These are phyloP conservation scores for Loxodonta africana DNA, from an alignment of 2,113 vertebrate genomes.

Conservation along the genomic window DNA sequence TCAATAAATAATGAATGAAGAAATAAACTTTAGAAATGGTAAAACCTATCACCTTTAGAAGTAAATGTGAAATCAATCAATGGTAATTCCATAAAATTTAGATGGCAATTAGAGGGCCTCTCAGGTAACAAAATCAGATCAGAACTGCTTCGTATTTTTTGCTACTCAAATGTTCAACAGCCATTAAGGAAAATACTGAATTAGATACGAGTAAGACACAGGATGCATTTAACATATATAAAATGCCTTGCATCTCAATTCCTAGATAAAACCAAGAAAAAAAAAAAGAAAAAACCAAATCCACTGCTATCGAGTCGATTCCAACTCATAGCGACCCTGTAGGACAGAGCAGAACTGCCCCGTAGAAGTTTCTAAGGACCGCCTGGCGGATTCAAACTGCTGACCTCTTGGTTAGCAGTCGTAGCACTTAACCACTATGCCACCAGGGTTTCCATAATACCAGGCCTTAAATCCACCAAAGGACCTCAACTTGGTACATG, in stretches of 20 bases:
- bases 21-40: neutral
- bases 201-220: neutral
- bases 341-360: too few species aligned
- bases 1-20: neutral
- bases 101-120: neutral
- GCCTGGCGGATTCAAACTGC: too few species aligned
- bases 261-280: neutral
- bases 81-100: neutral
- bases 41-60: neutral
- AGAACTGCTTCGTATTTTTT: neutral
- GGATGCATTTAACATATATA: neutral
- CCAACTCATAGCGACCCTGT: too few species aligned
- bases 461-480: neutral
- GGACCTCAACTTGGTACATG: neutral
- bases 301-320: too few species aligned
- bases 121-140: neutral
- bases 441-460: neutral
- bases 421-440: too few species aligned
- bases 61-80: neutral
- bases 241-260: neutral
- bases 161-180: constrained; percentile 2
- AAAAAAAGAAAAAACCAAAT: too few species aligned
- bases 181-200: neutral
- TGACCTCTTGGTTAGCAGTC: too few species aligned
- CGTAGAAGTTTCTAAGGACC: too few species aligned